A percentile compares a stretch with the other conserved stretches of the same genome.
These are phyloP conservation scores for Diaperis boleti DNA, from an alignment of 2,888 invertebrate species.

Conservation along the genomic window DNA sequence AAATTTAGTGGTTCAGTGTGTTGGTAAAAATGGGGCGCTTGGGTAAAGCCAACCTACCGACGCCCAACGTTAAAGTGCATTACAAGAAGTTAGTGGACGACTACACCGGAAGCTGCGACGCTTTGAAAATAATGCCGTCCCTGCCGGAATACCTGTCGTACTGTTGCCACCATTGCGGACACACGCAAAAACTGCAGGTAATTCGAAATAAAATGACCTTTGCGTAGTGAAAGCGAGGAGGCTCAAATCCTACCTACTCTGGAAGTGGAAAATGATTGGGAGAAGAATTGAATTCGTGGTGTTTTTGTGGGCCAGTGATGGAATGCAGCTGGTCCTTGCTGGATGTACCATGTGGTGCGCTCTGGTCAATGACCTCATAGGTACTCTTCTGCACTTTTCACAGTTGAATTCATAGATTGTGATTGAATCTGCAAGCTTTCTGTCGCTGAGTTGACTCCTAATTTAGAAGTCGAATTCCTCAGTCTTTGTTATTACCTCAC, in stretches of 20 bases:
- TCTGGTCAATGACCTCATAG: constrained; percentile 55
- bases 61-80: constrained; percentile 70
- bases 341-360: constrained; percentile 53
- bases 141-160: constrained; percentile 72
- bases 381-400: constrained; percentile 30
- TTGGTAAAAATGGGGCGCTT: constrained; percentile 68
- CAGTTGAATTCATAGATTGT: constrained; percentile 30
- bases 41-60: constrained; percentile 64
- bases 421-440: constrained; percentile 31
- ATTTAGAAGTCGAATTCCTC: constrained; percentile 6
- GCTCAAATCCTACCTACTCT: constrained; percentile 10
- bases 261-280: constrained; percentile 12
- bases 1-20: constrained; percentile 26
- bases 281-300: constrained; percentile 44
- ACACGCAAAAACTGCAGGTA: constrained; percentile 73
- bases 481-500: constrained; percentile 23
- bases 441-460: not conserved
- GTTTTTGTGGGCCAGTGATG: constrained; percentile 51
- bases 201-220: constrained; percentile 50
- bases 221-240: constrained; percentile 4
- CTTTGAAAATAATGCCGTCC: constrained; percentile 67
- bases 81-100: constrained; percentile 73
- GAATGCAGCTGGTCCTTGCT: constrained; percentile 54
- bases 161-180: constrained; percentile 73
- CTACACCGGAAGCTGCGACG: constrained; percentile 62